These are phyloP conservation scores for Trichopria drosophilae DNA, from an alignment of 2,888 invertebrate genomes.

Conservation along the genomic window DNA sequence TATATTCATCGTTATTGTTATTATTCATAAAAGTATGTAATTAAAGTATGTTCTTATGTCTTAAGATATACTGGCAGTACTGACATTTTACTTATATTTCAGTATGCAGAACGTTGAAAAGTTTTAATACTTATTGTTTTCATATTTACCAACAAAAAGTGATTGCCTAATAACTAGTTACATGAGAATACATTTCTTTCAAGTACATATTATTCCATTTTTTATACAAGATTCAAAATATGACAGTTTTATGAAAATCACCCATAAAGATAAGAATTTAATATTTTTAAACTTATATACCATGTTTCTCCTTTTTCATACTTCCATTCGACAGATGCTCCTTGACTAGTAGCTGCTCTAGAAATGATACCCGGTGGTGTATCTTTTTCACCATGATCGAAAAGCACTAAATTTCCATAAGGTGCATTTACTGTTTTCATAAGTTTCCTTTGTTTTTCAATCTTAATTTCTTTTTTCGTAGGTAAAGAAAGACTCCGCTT, in stretches of 20 bases:
- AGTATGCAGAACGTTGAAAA: no score
- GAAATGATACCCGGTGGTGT: constrained; percentile 45
- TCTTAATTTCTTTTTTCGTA: constrained; percentile 7
- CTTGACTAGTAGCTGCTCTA: constrained; percentile 41
- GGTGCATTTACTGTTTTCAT: constrained; percentile 30
- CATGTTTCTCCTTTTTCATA: constrained; percentile 30
- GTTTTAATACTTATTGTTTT: constrained; percentile 13
- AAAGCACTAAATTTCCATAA: constrained; percentile 50
- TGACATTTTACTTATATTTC: no score
- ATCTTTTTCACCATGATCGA: constrained; percentile 46
- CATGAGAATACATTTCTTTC: no score
- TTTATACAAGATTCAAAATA: no score
- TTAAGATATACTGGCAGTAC: no score
- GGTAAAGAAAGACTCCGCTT: constrained; percentile 13
- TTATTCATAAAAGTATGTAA: no score
- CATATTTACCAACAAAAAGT: no score
- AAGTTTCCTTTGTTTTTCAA: no score
- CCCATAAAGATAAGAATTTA: not conserved
- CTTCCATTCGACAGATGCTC: constrained; percentile 45
- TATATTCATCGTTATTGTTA: no score
- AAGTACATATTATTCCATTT: no score
- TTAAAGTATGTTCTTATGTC: no score
- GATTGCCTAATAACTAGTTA: no score
- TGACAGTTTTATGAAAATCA: not conserved
- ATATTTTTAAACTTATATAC: not conserved